phyloP scores from a whole-genome alignment of 2,888 invertebrate species.

The Unio pictorum region DNA sequence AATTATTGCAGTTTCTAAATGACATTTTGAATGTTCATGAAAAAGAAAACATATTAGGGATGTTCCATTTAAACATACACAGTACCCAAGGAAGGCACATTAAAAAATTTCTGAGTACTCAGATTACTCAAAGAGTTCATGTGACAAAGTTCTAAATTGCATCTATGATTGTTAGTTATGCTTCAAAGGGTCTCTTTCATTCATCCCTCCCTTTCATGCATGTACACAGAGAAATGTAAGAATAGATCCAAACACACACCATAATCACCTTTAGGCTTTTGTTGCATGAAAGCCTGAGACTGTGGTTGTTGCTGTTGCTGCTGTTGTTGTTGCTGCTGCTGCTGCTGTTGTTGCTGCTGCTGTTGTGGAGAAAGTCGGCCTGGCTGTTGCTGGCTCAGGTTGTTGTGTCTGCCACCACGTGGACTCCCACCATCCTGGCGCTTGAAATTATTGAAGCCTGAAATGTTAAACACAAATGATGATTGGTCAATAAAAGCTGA shows the following conservation, averaged over 20 bases:
- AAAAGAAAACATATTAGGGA: too few species aligned
- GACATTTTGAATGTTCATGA: too few species aligned
- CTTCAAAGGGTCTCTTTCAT: too few species aligned
- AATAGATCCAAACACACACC: background rate
- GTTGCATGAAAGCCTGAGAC: conserved; percentile 25
- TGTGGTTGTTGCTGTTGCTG: conserved; percentile 34
- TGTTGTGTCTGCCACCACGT: conserved; percentile 43
- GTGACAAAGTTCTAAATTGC: too few species aligned
- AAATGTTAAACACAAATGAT: background rate
- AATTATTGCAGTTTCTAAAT: background rate
- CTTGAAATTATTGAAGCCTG: conserved; percentile 47
- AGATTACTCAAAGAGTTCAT: too few species aligned
- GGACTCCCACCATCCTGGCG: conserved; percentile 32
- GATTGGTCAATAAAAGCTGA: too few species aligned
- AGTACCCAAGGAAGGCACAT: too few species aligned
- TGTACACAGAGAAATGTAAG: too few species aligned
- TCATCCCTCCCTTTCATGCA: too few species aligned
- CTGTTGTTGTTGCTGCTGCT: conserved; percentile 35
- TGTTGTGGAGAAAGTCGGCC: conserved; percentile 46
- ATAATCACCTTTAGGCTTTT: conserved; percentile 47
- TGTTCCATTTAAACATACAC: too few species aligned
- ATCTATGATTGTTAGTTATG: too few species aligned
- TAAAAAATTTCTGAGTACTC: too few species aligned
- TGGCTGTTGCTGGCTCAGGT: conserved; percentile 35
- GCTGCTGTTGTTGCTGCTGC: conserved; percentile 46